Conservation (phyloP, 2,888 invertebrate genomes). For the Exocentrus adspersus region DNA sequence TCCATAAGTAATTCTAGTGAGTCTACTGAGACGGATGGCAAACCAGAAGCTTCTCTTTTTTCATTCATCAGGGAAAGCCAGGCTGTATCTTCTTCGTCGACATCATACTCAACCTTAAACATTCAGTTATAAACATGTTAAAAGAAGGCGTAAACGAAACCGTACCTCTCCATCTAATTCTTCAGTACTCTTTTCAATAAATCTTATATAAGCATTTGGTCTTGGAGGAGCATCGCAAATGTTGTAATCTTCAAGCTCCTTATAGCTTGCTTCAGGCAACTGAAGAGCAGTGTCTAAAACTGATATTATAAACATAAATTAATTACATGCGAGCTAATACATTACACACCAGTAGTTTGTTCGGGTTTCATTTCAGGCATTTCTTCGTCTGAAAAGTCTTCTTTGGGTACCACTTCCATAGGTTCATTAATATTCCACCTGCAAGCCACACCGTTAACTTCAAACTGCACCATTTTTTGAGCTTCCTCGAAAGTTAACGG, state of each 20-base stretch:
- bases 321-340: background rate
- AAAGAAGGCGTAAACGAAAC: too few species aligned
- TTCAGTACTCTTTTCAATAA: slow-evolving; percentile 93
- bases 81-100: slow-evolving; percentile 97
- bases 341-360: slow-evolving; percentile 51
- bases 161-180: slow-evolving; percentile 86
- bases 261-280: slow-evolving; percentile 75
- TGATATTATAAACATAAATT: background rate
- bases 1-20: slow-evolving; percentile 97
- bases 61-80: slow-evolving; percentile 94
- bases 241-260: slow-evolving; percentile 79
- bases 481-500: slow-evolving; percentile 85
- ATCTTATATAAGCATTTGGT: slow-evolving; percentile 90
- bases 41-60: slow-evolving; percentile 75
- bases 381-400: slow-evolving; percentile 68
- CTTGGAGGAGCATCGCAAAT: slow-evolving; percentile 85
- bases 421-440: slow-evolving; percentile 70
- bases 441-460: slow-evolving; percentile 74
- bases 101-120: slow-evolving; percentile 87
- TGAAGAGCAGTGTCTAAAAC: slow-evolving; percentile 20
- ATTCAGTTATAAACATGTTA: too few species aligned
- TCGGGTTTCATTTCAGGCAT: slow-evolving; percentile 63
- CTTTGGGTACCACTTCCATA: slow-evolving; percentile 75
- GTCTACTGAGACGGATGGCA: slow-evolving; percentile 85
- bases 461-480: slow-evolving; percentile 87